These are phyloP conservation scores for Synergus laeviventris DNA, from an alignment of 2,888 invertebrate genomes.

Conservation along the genomic window DNA sequence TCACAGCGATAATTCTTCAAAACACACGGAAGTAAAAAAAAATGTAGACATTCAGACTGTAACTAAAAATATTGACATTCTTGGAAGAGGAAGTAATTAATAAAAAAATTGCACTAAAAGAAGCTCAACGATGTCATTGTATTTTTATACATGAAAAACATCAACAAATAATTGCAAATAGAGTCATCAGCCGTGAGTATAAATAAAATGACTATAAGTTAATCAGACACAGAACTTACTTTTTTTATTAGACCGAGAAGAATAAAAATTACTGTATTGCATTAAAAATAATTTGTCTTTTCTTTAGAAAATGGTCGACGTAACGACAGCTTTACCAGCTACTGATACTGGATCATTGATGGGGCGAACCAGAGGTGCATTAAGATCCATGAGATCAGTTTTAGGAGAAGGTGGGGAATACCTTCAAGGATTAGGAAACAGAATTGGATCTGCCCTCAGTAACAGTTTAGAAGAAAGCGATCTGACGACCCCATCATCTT, in stretches of 20 bases:
- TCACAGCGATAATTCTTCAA: constrained; percentile 5
- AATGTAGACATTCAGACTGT: background rate
- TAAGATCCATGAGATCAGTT: constrained; percentile 71
- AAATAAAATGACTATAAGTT: no score
- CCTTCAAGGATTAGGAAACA: constrained; percentile 71
- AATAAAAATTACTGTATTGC: background rate
- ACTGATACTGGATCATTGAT: constrained; percentile 63
- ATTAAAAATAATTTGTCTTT: constrained; percentile 27
- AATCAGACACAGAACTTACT: no score
- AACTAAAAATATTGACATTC: background rate
- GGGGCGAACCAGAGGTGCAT: constrained; percentile 72
- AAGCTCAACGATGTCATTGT: background rate
- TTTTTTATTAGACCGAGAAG: no score
- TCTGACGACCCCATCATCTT: constrained; percentile 65
- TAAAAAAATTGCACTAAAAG: background rate
- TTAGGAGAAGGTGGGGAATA: constrained; percentile 74
- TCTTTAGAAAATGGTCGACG: constrained; percentile 50
- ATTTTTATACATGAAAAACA: background rate
- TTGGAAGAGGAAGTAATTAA: background rate
- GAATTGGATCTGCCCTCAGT: constrained; percentile 72
- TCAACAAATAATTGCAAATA: background rate
- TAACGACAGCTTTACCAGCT: constrained; percentile 48
- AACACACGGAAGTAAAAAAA: background rate
- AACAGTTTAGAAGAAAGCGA: constrained; percentile 74
- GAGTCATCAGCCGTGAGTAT: no score